Evolutionary conservation across 2,888 invertebrate species (phyloP).

Genomic region (Hydroisotoma schaefferi): DNA sequence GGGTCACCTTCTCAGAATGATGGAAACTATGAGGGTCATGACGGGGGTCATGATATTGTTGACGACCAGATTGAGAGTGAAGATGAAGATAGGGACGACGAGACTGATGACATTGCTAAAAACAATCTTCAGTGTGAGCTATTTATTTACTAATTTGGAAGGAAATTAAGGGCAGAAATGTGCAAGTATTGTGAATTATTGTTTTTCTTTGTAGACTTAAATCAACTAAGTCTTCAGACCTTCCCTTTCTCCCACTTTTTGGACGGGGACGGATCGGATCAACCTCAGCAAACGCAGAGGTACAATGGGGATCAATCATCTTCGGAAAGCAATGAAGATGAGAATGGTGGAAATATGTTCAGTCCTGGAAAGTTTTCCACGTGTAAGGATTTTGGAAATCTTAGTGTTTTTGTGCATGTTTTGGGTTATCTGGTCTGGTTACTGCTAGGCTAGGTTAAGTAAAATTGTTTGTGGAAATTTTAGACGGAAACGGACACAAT

Average conservation of each 20-base stretch:
- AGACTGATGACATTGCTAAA: conserved; percentile 11
- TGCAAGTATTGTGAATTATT: too few species aligned
- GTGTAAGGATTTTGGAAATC: too few species aligned
- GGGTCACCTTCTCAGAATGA: background rate
- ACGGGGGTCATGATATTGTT: background rate
- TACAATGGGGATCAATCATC: conserved; percentile 5
- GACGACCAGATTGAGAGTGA: conserved; percentile 11
- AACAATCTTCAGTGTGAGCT: conserved; percentile 10
- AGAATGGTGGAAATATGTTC: too few species aligned
- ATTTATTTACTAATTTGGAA: background rate
- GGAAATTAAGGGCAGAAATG: too few species aligned
- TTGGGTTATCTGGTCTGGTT: background rate
- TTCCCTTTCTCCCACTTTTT: conserved; percentile 35
- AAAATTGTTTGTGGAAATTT: background rate
- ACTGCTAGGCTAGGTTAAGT: too few species aligned
- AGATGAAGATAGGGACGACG: conserved; percentile 17
- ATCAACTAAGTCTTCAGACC: conserved; percentile 19
- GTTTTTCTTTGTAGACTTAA: conserved; percentile 5
- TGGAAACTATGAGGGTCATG: background rate
- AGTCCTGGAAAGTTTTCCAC: too few species aligned
- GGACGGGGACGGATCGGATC: conserved; percentile 17
- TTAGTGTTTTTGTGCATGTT: background rate
- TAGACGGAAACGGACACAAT: conserved; percentile 2
- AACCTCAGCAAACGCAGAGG: background rate
- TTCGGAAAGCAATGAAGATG: background rate